Evolutionary conservation across 2,113 vertebrate genomes (phyloP), one percentile per base, ranked within the genome.

Genomic region (Calidris pygmaea): DNA sequence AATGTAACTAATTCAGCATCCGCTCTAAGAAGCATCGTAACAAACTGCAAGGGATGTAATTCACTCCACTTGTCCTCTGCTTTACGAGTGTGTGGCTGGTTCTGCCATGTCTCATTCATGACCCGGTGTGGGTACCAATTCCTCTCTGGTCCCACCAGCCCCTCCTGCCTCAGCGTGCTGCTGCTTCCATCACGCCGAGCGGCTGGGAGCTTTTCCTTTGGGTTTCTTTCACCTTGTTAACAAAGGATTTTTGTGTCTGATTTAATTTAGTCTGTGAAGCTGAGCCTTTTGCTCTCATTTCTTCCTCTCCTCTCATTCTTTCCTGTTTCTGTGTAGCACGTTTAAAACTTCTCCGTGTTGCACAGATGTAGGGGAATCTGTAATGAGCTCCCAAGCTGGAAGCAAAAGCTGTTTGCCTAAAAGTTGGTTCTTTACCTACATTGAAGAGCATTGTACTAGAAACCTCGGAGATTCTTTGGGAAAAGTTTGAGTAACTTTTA

Each of bases 1-100:
- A 68, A 67, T 95, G 93, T 72, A 85, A 74, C 94, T 98, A 90
- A 97, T 96, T 97, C 96, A 87, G 78, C 77, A 67, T 96, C 95
- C 85, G 79, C 95, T 96, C 81, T 47, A 70, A 97, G 96, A 79
- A 93, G 96, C 82, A 55, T 67, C 91, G 3, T 41, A 16, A 26
- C 82, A 72, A 93, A 41, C 85, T 94, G 34, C 75, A 10, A 85
- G 87, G 92, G 89, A n/a, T 97, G 92, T 81, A 84, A 90, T 88
- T 97, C 91, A 66, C 75, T 83, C 41, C 32, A 14, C 45, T 82
- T 48, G 4, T 32, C 53, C 87, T 77, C 81, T 92, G 76, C 75
- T 39, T 41, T 67, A 9, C 47, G 39, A 89, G 70, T 26, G 70
- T 24, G 62, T 72, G 81, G 32, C 32, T 71, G 60, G 53, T 2